A percentile compares a stretch with the other conserved stretches of the same genome.
phyloP scores from a whole-genome alignment of 2,888 invertebrate genomes.

The Heliconius ethilla region DNA sequence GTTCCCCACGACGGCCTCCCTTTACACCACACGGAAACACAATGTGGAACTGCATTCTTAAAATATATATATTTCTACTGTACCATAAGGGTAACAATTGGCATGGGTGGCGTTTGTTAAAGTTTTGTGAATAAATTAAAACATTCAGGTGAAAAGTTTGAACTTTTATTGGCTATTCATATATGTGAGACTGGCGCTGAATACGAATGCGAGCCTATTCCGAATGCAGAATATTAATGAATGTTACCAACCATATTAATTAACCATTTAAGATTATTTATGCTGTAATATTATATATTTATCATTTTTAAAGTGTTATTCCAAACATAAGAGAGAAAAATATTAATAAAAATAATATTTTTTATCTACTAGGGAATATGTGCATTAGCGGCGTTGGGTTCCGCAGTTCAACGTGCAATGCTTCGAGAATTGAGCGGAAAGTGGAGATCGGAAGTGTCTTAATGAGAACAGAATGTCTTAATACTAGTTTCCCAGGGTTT shows the following conservation, averaged over 20 bases:
- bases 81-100: neutral
- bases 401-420: no score
- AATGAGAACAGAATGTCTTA: no score
- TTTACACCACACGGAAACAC: no score
- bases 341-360: neutral
- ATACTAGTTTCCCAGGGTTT: no score
- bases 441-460: no score
- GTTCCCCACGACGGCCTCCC: no score
- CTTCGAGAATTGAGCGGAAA: no score
- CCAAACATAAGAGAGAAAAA: no score
- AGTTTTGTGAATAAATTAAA: constrained; percentile 34
- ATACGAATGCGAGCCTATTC: constrained; percentile 29
- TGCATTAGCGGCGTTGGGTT: no score
- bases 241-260: constrained; percentile 1
- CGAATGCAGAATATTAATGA: constrained; percentile 18
- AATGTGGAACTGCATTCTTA: no score
- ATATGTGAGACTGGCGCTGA: constrained; percentile 30
- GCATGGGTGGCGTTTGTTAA: constrained; percentile 3
- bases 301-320: no score
- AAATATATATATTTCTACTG: neutral
- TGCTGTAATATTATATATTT: neutral
- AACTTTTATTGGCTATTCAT: constrained; percentile 33
- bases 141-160: constrained; percentile 37
- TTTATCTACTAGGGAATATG: neutral
- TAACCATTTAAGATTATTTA: neutral